Evolutionary conservation across 2,113 vertebrate species (phyloP), one percentile per base, ranked within the genome.

Genomic region (Potamarius usumacintae): DNA sequence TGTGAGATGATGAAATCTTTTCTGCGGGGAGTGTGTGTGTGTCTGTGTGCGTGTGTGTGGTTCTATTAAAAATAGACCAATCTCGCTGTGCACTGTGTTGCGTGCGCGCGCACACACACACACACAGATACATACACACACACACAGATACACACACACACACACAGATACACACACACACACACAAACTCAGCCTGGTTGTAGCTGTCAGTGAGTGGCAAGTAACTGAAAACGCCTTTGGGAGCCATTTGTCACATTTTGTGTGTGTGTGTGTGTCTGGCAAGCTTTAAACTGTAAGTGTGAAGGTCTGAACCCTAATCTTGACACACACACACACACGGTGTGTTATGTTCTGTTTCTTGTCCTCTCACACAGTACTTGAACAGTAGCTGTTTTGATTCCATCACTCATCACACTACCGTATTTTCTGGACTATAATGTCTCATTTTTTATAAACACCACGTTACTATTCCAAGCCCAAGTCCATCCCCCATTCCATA

Each of bases 201-300:
- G 50, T 53, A 78, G 74, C 74, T 78, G 74, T 78, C 74, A 78
- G 22, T 78, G 74, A 79, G n/a, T 79, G 52, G 25, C 52, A 79
- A 79, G 25, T 79, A 79, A 79, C 57, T 79, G 77, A 79, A 79
- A 79, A 79, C n/a, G 50, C 77, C 77, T 79, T 79, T 79, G 77
- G 77, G 77, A 79, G 77, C 25, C n/a, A 79, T 79, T 79, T 79
- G 77, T 79, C 52, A 55, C 25, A 7, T 30, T 72, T 7, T 72
- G 67, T 72, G 69, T 72, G 69, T 48, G 74, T 77, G 48, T 53
- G 74, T 77, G 74, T 53, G 20, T 53, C 42, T 77, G 74, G 74
- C 9, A n/a, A 77, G 48, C 20, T 77, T 52, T 52, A 77, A 52
- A 77, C 48, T 77, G 48, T 52, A 77, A n/a, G 48, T 74, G 34